Evolutionary conservation across 1,140 invertebrate genomes (phyloP).

Genomic region (Papilio glaucus): DNA sequence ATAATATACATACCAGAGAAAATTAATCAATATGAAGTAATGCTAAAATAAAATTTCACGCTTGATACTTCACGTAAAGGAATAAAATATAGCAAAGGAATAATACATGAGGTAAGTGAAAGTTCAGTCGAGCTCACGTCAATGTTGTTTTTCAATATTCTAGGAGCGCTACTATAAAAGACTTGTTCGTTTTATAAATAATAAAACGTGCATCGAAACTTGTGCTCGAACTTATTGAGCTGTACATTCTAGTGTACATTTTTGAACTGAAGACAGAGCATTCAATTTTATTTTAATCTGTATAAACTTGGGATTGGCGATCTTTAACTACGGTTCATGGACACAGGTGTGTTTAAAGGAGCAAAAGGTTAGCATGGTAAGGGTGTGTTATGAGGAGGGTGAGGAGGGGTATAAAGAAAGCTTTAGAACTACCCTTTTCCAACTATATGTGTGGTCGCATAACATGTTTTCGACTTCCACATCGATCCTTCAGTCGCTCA

Average conservation of each 20-base stretch:
- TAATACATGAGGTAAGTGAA: not conserved
- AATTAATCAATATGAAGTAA: not conserved
- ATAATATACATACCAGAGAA: no score
- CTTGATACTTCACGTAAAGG: not conserved
- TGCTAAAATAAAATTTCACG: not conserved
- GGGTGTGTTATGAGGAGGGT: no score
- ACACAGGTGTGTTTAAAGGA: no score
- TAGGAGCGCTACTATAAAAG: not conserved
- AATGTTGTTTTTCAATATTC: constrained; percentile 20
- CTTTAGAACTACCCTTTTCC: no score
- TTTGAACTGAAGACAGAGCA: not conserved
- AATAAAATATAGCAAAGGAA: constrained; percentile 5
- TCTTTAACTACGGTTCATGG: no score
- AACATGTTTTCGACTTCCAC: no score
- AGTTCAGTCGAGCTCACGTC: not conserved
- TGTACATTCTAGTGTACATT: not conserved
- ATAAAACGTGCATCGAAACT: not conserved
- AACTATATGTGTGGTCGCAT: no score
- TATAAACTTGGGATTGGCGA: no score
- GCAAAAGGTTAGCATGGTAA: no score
- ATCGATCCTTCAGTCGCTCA: no score
- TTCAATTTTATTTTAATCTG: not conserved
- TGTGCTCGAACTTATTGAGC: not conserved
- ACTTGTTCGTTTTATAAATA: constrained; percentile 1
- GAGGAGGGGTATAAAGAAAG: no score